Evolutionary conservation across 2,113 vertebrate species (phyloP).

Genomic region (Rhineura floridana): DNA sequence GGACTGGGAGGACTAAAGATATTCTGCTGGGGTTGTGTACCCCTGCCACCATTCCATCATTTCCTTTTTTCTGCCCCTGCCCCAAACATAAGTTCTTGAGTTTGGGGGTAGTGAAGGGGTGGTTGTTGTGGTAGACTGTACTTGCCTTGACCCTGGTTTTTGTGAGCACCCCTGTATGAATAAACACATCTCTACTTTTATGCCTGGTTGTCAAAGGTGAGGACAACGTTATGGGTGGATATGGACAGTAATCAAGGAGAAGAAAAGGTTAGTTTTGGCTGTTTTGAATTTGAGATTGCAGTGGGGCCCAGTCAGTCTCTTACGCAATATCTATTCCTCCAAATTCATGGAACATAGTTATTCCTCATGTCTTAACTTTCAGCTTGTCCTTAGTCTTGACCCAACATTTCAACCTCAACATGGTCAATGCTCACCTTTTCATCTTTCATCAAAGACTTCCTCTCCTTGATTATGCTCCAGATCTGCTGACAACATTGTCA

Average conservation of each 20-base stretch:
- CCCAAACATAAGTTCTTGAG: neutral
- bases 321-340: neutral
- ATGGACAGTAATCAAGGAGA: neutral
- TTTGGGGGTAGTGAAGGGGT: neutral
- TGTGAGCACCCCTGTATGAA: neutral
- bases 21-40: neutral
- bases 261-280: neutral
- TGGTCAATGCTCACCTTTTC: neutral
- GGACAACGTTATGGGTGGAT: too few species aligned
- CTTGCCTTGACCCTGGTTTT: neutral
- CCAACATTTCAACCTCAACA: neutral
- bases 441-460: too few species aligned
- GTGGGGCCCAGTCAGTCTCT: neutral
- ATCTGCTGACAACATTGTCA: too few species aligned
- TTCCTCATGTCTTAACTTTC: neutral
- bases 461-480: neutral
- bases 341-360: neutral
- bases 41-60: neutral
- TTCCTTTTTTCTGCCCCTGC: too few species aligned
- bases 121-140: neutral
- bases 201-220: neutral
- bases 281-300: neutral
- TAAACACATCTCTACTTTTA: neutral
- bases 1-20: neutral
- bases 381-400: too few species aligned